Base-by-base conservation (phyloP, 1,140 invertebrate species). In the Dendrolimus kikuchii region DNA sequence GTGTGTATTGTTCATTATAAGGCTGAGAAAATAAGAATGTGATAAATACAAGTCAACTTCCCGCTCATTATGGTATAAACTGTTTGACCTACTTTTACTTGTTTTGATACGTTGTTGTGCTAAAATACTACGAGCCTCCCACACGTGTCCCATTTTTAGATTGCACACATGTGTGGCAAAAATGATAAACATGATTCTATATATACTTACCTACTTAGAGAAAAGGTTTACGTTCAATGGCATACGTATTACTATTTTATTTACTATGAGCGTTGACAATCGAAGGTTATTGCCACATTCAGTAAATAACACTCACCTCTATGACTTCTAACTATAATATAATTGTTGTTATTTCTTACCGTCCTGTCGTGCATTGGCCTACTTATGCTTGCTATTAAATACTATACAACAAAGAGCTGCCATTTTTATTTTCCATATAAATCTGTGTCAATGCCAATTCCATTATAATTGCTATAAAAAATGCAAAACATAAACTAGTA, bases 111-210 rank as follows among this genome's bases (percentile, higher is more conserved):
- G 66, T 45, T 48, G 60, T 56, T 55, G 51, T 49, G 55, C 46
- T 49, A 55, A 59, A 49, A 39, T 49, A 54, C 43, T 50, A 57
- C 43, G 57, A 60, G 62, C 68, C 77, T 81, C 80, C 76, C 80
- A 79, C 77, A 74, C 66, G 65, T 76, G 76, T 71, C 70, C 76
- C 56, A 77, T 79, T 79, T 51, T 77, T 79, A 74, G 68, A 63
- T 63, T 64, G 57, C 23, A 23, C 74, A 76, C 74, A 76, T 71
- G 68, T 80, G 73, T 63, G 56, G 57, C 49, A 40, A 54, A 55
- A 57, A 49, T 60, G 57, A 53, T 62, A 58, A 62, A 62, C 55
- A 62, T 38, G 40, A 53, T 36, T 53, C 23, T 53, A 46, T 7
- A n/a, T 40, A 53, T 53, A 53, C 49, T 23, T 51, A 51, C 40